Percentiles rank a stretch among this genome's conserved stretches.
These are phyloP conservation scores for Thera obeliscata DNA, from an alignment of 2,888 invertebrate species.

Conservation along the genomic window DNA sequence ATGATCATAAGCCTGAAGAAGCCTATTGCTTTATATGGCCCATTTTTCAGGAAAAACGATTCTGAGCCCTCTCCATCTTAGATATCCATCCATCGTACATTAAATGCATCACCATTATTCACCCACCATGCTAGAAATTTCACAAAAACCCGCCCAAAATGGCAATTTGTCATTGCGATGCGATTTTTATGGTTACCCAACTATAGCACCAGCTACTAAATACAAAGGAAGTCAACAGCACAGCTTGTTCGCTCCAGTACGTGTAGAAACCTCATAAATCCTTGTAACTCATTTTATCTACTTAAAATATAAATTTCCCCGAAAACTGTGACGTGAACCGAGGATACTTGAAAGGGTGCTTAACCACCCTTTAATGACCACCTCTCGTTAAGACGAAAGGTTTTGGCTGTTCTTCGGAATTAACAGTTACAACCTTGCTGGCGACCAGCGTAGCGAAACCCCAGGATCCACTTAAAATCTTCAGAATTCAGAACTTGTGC, in stretches of 20 bases:
- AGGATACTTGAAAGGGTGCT: slow-evolving; percentile 46
- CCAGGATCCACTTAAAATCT: slow-evolving; percentile 28
- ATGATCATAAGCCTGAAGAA: too few species aligned
- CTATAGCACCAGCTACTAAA: not conserved
- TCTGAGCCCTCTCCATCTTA: too few species aligned
- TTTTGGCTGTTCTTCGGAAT: slow-evolving; percentile 76
- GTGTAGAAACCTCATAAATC: slow-evolving; percentile 8
- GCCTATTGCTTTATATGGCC: too few species aligned
- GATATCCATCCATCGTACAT: too few species aligned
- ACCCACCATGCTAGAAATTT: too few species aligned
- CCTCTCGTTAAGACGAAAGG: slow-evolving; percentile 75
- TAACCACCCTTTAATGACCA: slow-evolving; percentile 74
- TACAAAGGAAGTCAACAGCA: too few species aligned
- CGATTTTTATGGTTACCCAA: too few species aligned
- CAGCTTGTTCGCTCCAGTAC: not conserved
- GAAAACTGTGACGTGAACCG: slow-evolving; percentile 38
- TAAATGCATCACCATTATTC: too few species aligned
- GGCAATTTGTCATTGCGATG: too few species aligned
- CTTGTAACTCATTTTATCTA: slow-evolving; percentile 29
- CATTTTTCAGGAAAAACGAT: too few species aligned
- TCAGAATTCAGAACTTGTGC: slow-evolving; percentile 4
- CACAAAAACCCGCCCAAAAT: too few species aligned
- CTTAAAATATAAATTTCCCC: slow-evolving; percentile 37
- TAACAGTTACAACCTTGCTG: slow-evolving; percentile 67
- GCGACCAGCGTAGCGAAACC: slow-evolving; percentile 51